Conservation (phyloP, 2,113 vertebrate species). For the Dasyurus viverrinus region DNA sequence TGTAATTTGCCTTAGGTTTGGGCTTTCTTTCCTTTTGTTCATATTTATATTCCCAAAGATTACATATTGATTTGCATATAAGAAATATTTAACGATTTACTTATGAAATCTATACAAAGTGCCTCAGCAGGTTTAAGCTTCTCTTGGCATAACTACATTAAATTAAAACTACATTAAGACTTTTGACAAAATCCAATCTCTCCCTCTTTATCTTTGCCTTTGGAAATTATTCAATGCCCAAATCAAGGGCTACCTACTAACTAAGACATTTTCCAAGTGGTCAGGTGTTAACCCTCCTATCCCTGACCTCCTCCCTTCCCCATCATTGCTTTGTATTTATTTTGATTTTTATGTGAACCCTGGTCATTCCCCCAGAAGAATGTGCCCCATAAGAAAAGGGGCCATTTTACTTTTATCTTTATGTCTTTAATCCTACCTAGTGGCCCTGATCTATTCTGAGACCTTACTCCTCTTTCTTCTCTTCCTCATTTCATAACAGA, state of each 20-base stretch:
- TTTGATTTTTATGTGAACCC: background rate
- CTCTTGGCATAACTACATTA: background rate
- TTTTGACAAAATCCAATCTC: background rate
- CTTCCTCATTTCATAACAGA: background rate
- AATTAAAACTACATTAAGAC: background rate
- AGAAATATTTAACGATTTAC: too few species aligned
- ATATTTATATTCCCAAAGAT: background rate
- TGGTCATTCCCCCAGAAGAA: background rate
- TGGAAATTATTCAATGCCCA: background rate
- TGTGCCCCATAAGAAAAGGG: background rate
- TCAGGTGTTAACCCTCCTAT: background rate
- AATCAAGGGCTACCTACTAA: background rate
- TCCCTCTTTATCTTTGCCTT: background rate
- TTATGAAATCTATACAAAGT: too few species aligned
- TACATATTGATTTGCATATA: too few species aligned
- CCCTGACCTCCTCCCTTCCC: background rate
- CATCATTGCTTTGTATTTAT: too few species aligned
- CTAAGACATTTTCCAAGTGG: background rate
- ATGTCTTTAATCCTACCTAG: background rate
- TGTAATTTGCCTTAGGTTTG: background rate
- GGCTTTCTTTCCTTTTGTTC: background rate
- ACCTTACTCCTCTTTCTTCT: background rate
- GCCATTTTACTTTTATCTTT: background rate
- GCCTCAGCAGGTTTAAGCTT: background rate
- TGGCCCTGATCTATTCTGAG: background rate